Evolutionary conservation across 1,140 invertebrate genomes (phyloP).

Genomic region (Dinoponera quadriceps): DNA sequence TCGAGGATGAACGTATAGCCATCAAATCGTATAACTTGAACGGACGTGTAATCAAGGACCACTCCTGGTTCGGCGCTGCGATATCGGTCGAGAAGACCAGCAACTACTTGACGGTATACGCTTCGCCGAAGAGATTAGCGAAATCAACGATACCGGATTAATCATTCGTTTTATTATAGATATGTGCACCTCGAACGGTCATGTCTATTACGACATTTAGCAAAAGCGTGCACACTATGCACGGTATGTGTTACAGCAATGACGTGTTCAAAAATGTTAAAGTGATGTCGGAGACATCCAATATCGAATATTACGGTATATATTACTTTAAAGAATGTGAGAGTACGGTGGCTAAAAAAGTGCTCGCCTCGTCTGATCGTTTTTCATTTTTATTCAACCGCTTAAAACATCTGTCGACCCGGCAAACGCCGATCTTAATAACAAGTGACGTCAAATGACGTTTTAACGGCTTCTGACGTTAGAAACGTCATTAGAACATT

Average conservation of each 20-base stretch:
- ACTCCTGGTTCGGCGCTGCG: constrained; percentile 75
- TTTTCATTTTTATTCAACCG: not conserved
- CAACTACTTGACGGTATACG: constrained; percentile 67
- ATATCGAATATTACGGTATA: constrained; percentile 62
- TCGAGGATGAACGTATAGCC: constrained; percentile 49
- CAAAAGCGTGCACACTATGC: constrained; percentile 64
- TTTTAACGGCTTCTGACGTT: no score
- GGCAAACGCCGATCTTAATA: no score
- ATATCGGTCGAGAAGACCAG: constrained; percentile 64
- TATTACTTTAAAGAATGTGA: not conserved
- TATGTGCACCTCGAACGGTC: constrained; percentile 75
- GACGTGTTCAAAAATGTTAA: constrained; percentile 30
- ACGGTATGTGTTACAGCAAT: constrained; percentile 75
- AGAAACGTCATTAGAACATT: no score
- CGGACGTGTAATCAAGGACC: constrained; percentile 51
- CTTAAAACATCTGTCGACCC: not conserved
- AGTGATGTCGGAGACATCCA: constrained; percentile 28
- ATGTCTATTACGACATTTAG: constrained; percentile 60
- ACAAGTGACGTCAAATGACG: no score
- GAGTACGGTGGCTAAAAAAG: not conserved
- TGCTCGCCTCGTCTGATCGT: not conserved
- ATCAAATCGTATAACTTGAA: constrained; percentile 22
- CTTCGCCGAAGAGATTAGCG: not conserved
- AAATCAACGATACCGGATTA: not conserved
- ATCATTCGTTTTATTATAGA: constrained; percentile 61